Evolutionary conservation across 2,797 vertebrate species (phyloP).

Genomic region (Coregonus ussuriensis): DNA sequence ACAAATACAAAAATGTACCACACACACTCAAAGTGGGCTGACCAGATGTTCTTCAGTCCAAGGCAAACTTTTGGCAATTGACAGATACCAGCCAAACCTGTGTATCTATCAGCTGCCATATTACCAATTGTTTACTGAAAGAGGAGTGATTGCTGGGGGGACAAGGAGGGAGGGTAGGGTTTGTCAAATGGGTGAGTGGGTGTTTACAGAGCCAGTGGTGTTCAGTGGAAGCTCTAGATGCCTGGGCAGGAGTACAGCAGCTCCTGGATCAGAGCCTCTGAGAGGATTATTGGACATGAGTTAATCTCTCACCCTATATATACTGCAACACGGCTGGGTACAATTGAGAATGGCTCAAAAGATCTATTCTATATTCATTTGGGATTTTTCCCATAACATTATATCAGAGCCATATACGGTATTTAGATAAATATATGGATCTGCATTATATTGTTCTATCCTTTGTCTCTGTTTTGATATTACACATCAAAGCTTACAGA

Average conservation of each 20-base stretch:
- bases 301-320: slow-evolving; percentile 70
- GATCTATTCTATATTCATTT: slow-evolving; percentile 33
- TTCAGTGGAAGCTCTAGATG: slow-evolving; percentile 38
- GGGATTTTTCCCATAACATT: background rate
- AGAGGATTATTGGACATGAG: slow-evolving; percentile 73
- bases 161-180: background rate
- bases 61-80: background rate
- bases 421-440: background rate
- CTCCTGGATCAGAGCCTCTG: slow-evolving; percentile 67
- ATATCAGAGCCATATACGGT: background rate
- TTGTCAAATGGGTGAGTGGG: background rate
- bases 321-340: slow-evolving; percentile 50
- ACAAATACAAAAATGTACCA: background rate
- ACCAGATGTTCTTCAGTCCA: background rate
- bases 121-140: background rate
- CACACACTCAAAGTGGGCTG: background rate
- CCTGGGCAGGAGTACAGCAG: slow-evolving; percentile 22
- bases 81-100: background rate
- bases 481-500: background rate
- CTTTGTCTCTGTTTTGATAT: background rate
- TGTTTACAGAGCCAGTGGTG: slow-evolving; percentile 13
- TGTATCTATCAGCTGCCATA: background rate
- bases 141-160: background rate
- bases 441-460: background rate
- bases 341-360: slow-evolving; percentile 56